phyloP scores from a whole-genome alignment of 2,888 invertebrate genomes.

The Scelioninae gen. 2 region DNA sequence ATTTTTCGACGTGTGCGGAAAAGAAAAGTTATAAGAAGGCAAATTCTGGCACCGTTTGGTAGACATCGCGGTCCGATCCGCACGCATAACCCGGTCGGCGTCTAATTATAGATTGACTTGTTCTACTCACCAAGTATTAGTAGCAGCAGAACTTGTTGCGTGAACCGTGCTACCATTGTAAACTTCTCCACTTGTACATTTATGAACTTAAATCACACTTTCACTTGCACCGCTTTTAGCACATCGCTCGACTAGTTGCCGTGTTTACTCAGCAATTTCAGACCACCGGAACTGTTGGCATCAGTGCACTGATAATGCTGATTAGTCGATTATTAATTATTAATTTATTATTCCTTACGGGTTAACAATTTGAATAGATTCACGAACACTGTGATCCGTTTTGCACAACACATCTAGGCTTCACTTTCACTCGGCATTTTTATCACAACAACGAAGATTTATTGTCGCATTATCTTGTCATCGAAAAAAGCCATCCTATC shows the following conservation, averaged over 20 bases:
- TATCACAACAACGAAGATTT: conserved; percentile 38
- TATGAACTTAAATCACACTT: conserved; percentile 69
- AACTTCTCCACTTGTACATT: conserved; percentile 71
- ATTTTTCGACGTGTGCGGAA: conserved; percentile 45
- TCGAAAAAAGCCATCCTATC: conserved; percentile 22
- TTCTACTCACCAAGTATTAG: conserved; percentile 72
- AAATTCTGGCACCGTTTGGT: conserved; percentile 58
- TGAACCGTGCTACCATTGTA: conserved; percentile 73
- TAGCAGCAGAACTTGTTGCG: conserved; percentile 74
- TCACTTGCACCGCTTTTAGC: conserved; percentile 65
- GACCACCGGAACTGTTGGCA: too few species aligned
- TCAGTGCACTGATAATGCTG: too few species aligned
- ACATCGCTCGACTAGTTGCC: conserved; percentile 22
- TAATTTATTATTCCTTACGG: too few species aligned
- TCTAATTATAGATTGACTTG: conserved; percentile 66
- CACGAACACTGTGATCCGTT: too few species aligned
- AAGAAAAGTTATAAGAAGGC: conserved; percentile 51
- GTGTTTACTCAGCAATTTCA: too few species aligned
- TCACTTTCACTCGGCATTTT: conserved; percentile 35
- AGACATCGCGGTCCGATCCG: conserved; percentile 56
- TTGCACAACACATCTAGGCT: conserved; percentile 15
- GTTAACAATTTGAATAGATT: too few species aligned
- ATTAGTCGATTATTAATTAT: too few species aligned
- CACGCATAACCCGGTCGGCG: conserved; percentile 61
- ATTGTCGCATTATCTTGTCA: conserved; percentile 44